These are phyloP conservation scores for Damaliscus lunatus DNA, from an alignment of 2,113 vertebrate species.

Conservation along the genomic window DNA sequence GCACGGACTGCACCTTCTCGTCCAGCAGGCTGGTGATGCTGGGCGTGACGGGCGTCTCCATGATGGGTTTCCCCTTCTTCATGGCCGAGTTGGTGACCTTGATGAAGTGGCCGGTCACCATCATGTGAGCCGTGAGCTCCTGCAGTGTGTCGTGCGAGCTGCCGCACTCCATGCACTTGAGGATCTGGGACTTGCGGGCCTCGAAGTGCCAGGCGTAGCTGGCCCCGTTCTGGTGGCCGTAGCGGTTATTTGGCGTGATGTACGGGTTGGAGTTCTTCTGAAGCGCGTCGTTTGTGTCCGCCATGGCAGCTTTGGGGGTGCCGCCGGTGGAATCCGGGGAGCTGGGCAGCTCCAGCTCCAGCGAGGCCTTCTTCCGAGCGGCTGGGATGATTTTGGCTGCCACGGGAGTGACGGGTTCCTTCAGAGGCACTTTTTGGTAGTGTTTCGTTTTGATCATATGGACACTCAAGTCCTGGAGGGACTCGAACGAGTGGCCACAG, in stretches of 20 bases:
- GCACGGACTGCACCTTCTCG: constrained; percentile 97
- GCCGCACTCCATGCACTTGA: constrained; percentile 99
- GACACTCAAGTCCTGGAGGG: constrained; percentile 97
- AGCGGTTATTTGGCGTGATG: constrained; percentile 97
- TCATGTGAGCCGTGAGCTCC: constrained; percentile 98
- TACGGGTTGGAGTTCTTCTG: constrained; percentile 95
- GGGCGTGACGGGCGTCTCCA: constrained; percentile 87
- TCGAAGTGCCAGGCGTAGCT: constrained; percentile 99
- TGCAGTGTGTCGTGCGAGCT: constrained; percentile 97
- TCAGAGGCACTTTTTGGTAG: constrained; percentile 99
- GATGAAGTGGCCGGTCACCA: constrained; percentile 99
- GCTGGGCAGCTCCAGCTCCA: constrained; percentile 95
- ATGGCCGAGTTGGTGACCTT: constrained; percentile 99
- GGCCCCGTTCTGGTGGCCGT: constrained; percentile 98
- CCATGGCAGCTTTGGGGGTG: constrained; percentile 88
- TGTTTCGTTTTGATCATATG: constrained; percentile 99
- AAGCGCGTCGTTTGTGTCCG: constrained; percentile 86
- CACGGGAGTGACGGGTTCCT: constrained; percentile 97
- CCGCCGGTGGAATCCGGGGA: constrained; percentile 96
- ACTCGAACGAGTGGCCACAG: constrained; percentile 99
- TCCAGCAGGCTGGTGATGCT: constrained; percentile 83
- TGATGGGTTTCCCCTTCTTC: constrained; percentile 96
- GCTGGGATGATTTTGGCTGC: constrained; percentile 95
- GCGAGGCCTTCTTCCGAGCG: constrained; percentile 90
- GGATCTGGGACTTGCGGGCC: constrained; percentile 97